These are phyloP conservation scores for Papilio aristodemus DNA, from an alignment of 1,140 invertebrate species.

Conservation along the genomic window DNA sequence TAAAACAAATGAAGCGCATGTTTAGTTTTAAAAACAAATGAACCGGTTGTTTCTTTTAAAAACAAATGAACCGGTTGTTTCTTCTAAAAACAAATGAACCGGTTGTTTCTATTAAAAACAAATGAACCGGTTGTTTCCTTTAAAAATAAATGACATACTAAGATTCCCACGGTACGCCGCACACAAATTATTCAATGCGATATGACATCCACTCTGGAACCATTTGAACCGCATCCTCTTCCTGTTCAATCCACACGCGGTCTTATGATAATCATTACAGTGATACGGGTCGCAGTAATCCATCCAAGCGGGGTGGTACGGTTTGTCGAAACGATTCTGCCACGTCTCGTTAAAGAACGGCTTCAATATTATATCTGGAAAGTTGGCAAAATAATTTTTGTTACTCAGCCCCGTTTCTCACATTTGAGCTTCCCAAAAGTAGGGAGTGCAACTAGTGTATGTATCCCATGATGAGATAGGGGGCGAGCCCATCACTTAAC, in stretches of 20 bases:
- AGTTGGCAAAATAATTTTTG: neutral
- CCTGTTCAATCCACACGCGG: conserved; percentile 52
- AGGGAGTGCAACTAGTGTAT: too few species aligned
- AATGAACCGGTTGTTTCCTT: neutral
- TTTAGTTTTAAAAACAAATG: too few species aligned
- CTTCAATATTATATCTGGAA: conserved; percentile 48
- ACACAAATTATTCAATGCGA: conserved; percentile 53
- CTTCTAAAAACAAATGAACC: too few species aligned
- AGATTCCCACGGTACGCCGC: conserved; percentile 44
- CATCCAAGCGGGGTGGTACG: conserved; percentile 56
- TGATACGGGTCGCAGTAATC: conserved; percentile 67
- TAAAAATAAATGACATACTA: conserved; percentile 44
- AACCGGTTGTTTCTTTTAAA: too few species aligned
- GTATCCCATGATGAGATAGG: too few species aligned
- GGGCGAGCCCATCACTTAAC: too few species aligned
- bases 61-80: too few species aligned
- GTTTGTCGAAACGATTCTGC: conserved; percentile 39
- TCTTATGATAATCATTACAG: conserved; percentile 57
- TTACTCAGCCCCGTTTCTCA: neutral
- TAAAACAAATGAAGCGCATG: too few species aligned
- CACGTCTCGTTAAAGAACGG: conserved; percentile 45
- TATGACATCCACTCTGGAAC: conserved; percentile 60
- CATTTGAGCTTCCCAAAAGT: too few species aligned
- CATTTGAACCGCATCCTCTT: conserved; percentile 53
- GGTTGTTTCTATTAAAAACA: too few species aligned